Evolutionary conservation across 2,113 vertebrate species (phyloP).

Genomic region (Mirza zaza): DNA sequence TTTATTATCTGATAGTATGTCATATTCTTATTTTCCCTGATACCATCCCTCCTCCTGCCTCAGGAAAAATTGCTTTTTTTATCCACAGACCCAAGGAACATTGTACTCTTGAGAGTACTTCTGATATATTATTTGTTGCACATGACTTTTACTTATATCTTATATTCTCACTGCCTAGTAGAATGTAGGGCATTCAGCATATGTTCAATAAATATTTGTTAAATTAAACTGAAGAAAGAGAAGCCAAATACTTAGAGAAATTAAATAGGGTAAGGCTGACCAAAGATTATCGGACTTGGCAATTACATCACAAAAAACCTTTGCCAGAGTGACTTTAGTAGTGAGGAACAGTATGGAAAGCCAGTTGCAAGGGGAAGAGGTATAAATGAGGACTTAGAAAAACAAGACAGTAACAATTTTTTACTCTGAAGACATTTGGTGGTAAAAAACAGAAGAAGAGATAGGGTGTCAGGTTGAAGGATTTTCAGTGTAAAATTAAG

Average conservation of each 20-base stretch:
- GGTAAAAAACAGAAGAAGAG: not conserved
- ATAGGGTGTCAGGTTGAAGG: not conserved
- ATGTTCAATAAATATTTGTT: conserved; percentile 44
- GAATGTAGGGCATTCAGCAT: not conserved
- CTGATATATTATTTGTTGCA: conserved; percentile 24
- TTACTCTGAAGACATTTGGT: not conserved
- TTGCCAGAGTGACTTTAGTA: not conserved
- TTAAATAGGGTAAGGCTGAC: not conserved
- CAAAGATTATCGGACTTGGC: not conserved
- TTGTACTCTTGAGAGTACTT: not conserved
- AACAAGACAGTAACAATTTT: not conserved
- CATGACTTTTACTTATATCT: conserved; percentile 24
- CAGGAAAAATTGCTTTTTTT: conserved; percentile 20
- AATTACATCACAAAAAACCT: not conserved
- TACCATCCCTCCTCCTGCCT: not conserved
- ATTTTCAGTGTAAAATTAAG: not conserved
- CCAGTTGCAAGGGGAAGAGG: not conserved
- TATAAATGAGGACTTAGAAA: not conserved
- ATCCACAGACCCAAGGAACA: not conserved
- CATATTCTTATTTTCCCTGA: not conserved
- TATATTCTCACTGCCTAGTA: not conserved
- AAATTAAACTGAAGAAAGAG: not conserved
- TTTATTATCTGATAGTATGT: not conserved
- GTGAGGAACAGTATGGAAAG: not conserved
- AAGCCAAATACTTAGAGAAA: conserved; percentile 10